Conservation (phyloP, 1,140 invertebrate genomes). For the Sycophaga agraensis region DNA sequence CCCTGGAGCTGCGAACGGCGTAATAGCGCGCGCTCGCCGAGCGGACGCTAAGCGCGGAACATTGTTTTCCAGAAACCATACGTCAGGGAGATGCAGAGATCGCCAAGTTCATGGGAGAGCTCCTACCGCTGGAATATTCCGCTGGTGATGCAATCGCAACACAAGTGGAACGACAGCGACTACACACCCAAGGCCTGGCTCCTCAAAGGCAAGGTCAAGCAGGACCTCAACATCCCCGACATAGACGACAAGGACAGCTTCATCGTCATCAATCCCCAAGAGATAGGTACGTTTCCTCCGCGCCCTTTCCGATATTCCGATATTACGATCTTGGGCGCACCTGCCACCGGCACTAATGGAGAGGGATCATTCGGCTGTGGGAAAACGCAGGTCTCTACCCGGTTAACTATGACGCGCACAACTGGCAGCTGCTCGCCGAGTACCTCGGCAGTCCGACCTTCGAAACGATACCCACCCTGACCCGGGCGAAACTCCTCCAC, state of each 20-base stretch:
- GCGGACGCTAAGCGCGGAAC: too few species aligned
- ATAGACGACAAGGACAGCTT: constrained; percentile 63
- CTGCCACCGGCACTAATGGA: too few species aligned
- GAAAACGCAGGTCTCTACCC: constrained; percentile 70
- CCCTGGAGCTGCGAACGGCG: too few species aligned
- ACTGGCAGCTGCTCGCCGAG: constrained; percentile 73
- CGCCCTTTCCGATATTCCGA: too few species aligned
- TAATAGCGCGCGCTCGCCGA: too few species aligned
- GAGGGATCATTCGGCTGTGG: too few species aligned
- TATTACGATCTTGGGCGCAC: too few species aligned
- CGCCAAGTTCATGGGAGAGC: constrained; percentile 17
- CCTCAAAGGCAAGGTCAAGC: constrained; percentile 50
- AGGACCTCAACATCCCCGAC: constrained; percentile 49
- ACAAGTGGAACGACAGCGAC: constrained; percentile 62
- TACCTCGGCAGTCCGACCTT: constrained; percentile 62
- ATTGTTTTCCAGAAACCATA: constrained; percentile 72
- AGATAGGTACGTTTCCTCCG: too few species aligned
- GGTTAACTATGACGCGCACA: constrained; percentile 78
- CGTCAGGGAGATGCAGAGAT: constrained; percentile 58
- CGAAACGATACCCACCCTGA: constrained; percentile 67
- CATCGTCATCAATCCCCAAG: constrained; percentile 77
- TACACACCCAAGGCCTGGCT: constrained; percentile 63
- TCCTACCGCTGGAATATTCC: constrained; percentile 67
- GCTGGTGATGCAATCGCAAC: constrained; percentile 61
- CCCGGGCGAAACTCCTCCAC: constrained; percentile 73